phyloP scores from a whole-genome alignment of 2,888 invertebrate species.

The Automeris io region DNA sequence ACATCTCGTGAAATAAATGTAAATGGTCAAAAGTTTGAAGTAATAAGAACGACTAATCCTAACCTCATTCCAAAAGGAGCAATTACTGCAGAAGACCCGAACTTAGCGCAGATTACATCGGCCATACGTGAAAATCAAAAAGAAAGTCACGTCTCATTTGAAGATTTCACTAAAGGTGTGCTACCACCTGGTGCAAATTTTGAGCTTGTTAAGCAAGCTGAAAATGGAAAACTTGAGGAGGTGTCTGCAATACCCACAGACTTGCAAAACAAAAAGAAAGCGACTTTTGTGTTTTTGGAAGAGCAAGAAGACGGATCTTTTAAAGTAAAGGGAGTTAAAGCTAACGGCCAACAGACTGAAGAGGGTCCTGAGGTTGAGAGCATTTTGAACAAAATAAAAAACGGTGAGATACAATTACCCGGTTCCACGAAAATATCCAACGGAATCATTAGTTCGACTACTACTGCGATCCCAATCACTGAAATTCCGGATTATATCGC shows the following conservation, averaged over 20 bases:
- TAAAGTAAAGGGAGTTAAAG: conserved; percentile 90
- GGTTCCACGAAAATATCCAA: conserved; percentile 77
- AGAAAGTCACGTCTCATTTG: conserved; percentile 82
- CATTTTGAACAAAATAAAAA: conserved; percentile 87
- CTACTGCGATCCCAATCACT: conserved; percentile 50
- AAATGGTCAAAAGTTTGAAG: conserved; percentile 86
- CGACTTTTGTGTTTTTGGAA: conserved; percentile 90
- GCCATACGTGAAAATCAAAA: conserved; percentile 57
- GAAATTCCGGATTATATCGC: conserved; percentile 52
- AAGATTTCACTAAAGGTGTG: conserved; percentile 87
- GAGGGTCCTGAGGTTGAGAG: conserved; percentile 86
- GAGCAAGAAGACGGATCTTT: conserved; percentile 91
- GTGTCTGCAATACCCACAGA: conserved; percentile 78
- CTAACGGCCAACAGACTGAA: conserved; percentile 83
- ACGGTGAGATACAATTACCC: conserved; percentile 88
- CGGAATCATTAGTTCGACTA: conserved; percentile 39
- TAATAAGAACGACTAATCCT: conserved; percentile 83
- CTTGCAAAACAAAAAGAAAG: conserved; percentile 84
- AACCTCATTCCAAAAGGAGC: conserved; percentile 79
- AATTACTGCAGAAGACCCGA: conserved; percentile 66
- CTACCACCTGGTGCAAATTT: conserved; percentile 88
- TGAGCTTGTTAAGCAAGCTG: conserved; percentile 86
- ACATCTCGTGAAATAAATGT: conserved; percentile 85
- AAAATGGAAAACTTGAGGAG: conserved; percentile 84
- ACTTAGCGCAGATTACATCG: conserved; percentile 53